phyloP scores from a whole-genome alignment of 2,113 vertebrate species.

The Xenus cinereus region DNA sequence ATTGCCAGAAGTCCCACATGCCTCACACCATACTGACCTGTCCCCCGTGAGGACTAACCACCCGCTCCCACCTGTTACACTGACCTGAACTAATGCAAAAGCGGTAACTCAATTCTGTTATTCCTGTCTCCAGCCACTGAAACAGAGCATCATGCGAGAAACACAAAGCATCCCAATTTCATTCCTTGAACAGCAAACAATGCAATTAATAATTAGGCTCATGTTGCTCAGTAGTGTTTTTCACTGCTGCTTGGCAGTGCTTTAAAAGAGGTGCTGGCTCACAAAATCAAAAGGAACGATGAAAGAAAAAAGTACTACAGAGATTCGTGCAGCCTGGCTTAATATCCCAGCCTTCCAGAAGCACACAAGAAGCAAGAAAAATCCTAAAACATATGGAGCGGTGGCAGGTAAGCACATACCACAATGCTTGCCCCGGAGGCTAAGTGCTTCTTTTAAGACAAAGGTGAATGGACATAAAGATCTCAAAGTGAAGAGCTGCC shows the following conservation, averaged over 20 bases:
- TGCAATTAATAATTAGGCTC: not conserved
- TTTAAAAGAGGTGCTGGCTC: not conserved
- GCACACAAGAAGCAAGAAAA: not conserved
- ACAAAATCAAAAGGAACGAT: not conserved
- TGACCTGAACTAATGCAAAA: not conserved
- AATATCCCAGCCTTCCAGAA: not conserved
- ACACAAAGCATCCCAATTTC: not conserved
- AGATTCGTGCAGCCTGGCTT: not conserved
- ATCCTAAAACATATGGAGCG: not conserved
- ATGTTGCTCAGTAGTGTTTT: not conserved
- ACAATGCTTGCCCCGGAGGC: not conserved
- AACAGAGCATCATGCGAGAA: not conserved
- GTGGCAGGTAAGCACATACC: not conserved
- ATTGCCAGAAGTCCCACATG: not conserved
- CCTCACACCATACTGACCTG: fast-evolving
- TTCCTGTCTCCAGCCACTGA: not conserved
- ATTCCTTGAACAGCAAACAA: not conserved
- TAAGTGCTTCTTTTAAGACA: not conserved
- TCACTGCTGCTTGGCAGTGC: not conserved
- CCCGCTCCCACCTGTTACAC: not conserved
- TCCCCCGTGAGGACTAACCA: not conserved
- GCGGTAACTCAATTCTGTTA: not conserved
- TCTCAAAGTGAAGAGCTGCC: not conserved
- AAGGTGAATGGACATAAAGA: not conserved
- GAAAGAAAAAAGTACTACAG: not conserved